These are phyloP conservation scores for Lepidotrigona ventralis DNA, from an alignment of 1,140 invertebrate genomes.

Conservation along the genomic window DNA sequence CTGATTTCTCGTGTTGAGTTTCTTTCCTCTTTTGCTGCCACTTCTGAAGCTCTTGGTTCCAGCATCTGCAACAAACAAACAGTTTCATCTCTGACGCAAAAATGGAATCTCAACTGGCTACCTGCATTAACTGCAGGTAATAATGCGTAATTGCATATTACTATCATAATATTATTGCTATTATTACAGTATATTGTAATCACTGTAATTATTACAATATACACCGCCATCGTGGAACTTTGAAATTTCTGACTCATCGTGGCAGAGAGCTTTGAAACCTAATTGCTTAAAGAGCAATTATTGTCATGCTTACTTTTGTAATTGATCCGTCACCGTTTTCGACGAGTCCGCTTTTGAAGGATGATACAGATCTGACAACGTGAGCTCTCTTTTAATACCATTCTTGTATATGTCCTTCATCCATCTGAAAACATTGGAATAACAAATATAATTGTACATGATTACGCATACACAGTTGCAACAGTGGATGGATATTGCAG, in stretches of 20 bases:
- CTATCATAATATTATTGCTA: background rate
- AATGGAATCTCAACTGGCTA: background rate
- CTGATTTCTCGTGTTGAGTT: constrained; percentile 65
- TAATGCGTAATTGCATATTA: too few species aligned
- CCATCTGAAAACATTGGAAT: constrained; percentile 74
- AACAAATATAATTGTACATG: background rate
- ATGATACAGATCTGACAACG: constrained; percentile 82
- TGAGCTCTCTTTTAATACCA: constrained; percentile 79
- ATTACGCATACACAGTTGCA: too few species aligned
- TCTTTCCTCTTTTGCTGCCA: constrained; percentile 73
- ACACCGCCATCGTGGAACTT: background rate
- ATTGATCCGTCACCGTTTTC: constrained; percentile 76
- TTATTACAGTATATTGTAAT: too few species aligned
- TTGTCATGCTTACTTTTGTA: constrained; percentile 78
- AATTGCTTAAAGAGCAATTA: background rate
- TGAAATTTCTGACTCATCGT: background rate
- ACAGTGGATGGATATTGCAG: background rate
- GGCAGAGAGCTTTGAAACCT: background rate
- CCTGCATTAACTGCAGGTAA: too few species aligned
- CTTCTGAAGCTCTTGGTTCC: constrained; percentile 79
- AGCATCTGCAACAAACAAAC: constrained; percentile 71
- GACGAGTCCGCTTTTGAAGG: constrained; percentile 80
- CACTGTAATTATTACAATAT: too few species aligned
- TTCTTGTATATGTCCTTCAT: constrained; percentile 79
- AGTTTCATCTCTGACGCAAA: background rate